Evolutionary conservation across 37 sponge, comb jelly and placozoan genomes (phyloP).

Genomic region (Aplysina aerophoba): DNA sequence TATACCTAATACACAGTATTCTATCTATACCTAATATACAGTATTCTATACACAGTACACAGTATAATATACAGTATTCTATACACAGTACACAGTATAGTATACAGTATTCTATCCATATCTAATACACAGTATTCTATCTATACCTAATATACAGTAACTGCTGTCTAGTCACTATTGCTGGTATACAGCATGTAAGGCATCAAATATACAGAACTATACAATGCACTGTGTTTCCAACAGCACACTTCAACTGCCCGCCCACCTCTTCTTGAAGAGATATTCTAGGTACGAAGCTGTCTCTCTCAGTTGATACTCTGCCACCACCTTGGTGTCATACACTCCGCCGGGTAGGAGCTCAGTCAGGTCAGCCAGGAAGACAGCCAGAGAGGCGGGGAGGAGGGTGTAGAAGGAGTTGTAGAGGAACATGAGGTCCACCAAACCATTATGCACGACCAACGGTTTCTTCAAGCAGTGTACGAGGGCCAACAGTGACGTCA

Average conservation of each 20-base stretch:
- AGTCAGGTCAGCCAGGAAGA: constrained; percentile 75
- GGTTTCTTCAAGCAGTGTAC: constrained; percentile 38
- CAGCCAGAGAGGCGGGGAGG: constrained; percentile 58
- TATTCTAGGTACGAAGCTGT: constrained; percentile 82
- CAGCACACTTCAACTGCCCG: too few relatives aligned
- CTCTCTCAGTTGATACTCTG: constrained; percentile 59
- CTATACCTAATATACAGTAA: not conserved
- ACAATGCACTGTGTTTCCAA: too few relatives aligned
- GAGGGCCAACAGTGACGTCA: not conserved
- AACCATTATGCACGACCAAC: constrained; percentile 83
- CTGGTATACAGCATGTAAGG: not conserved
- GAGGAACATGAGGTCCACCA: constrained; percentile 80
- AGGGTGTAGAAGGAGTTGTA: constrained; percentile 69
- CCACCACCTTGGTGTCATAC: constrained; percentile 86
- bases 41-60: too few relatives aligned
- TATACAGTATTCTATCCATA: too few relatives aligned
- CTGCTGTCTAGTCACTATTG: not conserved
- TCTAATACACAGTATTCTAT: too few relatives aligned
- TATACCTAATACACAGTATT: too few relatives aligned
- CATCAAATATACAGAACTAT: too few relatives aligned
- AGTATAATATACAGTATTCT: too few relatives aligned
- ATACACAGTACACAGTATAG: too few relatives aligned
- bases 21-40: too few relatives aligned
- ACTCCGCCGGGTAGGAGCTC: constrained; percentile 85
- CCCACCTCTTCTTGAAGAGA: constrained; percentile 82